phyloP scores from a whole-genome alignment of 2,113 vertebrate genomes.

The Genyomyrus donnyi region DNA sequence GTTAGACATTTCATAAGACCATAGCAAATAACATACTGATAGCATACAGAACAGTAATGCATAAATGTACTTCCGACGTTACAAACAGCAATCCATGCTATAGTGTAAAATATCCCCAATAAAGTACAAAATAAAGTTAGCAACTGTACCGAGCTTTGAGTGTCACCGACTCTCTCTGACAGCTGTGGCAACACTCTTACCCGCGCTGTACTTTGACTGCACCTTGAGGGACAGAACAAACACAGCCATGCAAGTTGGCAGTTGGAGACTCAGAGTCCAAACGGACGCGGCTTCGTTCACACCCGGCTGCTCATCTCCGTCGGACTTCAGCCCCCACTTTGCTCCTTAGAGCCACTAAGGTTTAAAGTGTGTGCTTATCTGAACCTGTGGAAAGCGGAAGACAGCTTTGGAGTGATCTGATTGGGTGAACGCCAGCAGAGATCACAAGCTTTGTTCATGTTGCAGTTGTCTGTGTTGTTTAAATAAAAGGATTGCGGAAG shows the following conservation, averaged over 20 bases:
- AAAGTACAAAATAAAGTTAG: background rate
- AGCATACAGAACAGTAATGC: background rate
- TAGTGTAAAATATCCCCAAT: background rate
- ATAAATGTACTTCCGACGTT: background rate
- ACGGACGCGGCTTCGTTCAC: conserved; percentile 20
- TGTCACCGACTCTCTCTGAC: background rate
- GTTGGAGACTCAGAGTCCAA: conserved; percentile 42
- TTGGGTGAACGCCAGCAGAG: background rate
- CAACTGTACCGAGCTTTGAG: background rate
- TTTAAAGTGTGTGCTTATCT: conserved; percentile 47
- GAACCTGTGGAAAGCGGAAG: conserved; percentile 27
- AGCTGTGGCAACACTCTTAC: background rate
- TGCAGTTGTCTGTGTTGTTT: conserved; percentile 11
- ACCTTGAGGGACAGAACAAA: conserved; percentile 39
- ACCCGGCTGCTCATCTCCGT: conserved; percentile 22
- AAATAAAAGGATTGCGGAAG: conserved; percentile 8
- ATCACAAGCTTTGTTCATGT: conserved; percentile 29
- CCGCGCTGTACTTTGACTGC: conserved; percentile 40
- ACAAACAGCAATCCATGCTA: background rate
- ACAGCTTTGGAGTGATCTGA: background rate
- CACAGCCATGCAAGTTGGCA: conserved; percentile 22
- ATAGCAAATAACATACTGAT: background rate
- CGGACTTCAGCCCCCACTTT: conserved; percentile 59
- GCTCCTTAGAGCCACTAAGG: conserved; percentile 36
- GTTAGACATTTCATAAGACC: background rate